Conservation (phyloP, 1,140 invertebrate species). For the Octopus bimaculoides region DNA sequence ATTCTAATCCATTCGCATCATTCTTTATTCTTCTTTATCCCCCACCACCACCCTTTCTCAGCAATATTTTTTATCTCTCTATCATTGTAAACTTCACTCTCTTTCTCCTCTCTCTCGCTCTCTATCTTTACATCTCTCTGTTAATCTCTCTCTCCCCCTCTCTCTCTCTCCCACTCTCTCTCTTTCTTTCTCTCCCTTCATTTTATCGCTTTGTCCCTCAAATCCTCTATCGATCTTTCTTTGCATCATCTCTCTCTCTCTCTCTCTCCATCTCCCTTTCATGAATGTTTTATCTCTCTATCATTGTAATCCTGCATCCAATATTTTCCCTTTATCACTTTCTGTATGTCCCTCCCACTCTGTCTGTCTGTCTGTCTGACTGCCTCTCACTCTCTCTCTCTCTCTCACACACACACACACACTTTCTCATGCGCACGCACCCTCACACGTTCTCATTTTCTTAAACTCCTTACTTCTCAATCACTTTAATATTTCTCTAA, state of each 20-base stretch:
- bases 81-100: slow-evolving; percentile 9
- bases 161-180: slow-evolving; percentile 41
- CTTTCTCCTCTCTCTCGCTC: neutral
- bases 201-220: neutral
- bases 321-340: neutral
- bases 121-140: slow-evolving; percentile 38
- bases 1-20: no score
- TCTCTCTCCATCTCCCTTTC: neutral
- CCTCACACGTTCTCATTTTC: no score
- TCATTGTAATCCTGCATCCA: neutral
- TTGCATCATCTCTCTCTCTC: neutral
- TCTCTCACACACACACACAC: neutral
- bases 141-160: neutral
- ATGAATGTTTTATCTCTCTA: neutral
- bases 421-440: neutral
- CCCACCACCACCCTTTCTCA: neutral
- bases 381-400: neutral
- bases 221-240: neutral
- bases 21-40: no score
- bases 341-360: slow-evolving; percentile 41
- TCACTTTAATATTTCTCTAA: no score
- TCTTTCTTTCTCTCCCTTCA: neutral
- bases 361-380: neutral
- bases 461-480: no score
- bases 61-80: slow-evolving; percentile 12